These are phyloP conservation scores for Centropus bengalensis DNA, from an alignment of 2,113 vertebrate genomes.

Conservation along the genomic window DNA sequence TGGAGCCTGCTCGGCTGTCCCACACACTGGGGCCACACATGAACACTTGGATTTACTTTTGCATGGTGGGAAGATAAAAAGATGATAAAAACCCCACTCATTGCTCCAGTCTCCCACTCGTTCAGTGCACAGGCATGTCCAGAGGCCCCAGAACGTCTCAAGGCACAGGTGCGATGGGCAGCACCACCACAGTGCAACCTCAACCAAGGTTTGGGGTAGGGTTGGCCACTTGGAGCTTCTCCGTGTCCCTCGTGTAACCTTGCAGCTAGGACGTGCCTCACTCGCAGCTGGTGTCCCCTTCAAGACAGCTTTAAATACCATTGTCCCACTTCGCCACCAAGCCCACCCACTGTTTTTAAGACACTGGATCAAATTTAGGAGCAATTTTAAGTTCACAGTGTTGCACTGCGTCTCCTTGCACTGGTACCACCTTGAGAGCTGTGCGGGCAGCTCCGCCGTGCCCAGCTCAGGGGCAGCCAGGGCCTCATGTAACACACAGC, in stretches of 20 bases:
- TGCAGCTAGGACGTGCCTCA: neutral
- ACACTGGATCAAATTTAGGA: neutral
- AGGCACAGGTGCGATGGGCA: rapidly evolving
- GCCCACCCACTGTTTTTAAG: conserved; percentile 25
- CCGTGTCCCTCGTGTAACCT: neutral
- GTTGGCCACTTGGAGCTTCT: neutral
- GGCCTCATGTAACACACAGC: neutral
- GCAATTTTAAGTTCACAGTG: neutral
- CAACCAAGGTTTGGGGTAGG: too few relatives aligned
- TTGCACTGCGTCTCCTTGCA: neutral
- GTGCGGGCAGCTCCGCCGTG: neutral
- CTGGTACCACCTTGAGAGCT: rapidly evolving
- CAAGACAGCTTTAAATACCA: conserved; percentile 26
- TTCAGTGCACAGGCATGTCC: rapidly evolving
- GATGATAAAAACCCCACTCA: too few relatives aligned
- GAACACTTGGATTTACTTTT: rapidly evolving
- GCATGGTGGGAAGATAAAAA: neutral
- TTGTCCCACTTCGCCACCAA: neutral
- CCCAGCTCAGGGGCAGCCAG: neutral
- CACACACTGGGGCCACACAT: rapidly evolving
- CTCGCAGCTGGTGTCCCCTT: neutral
- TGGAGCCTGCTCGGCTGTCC: rapidly evolving
- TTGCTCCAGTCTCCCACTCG: rapidly evolving
- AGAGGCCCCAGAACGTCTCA: rapidly evolving
- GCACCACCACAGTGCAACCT: too few relatives aligned